Evolutionary conservation across 1,140 invertebrate species (phyloP).

Genomic region (Luehdorfia chinensis): DNA sequence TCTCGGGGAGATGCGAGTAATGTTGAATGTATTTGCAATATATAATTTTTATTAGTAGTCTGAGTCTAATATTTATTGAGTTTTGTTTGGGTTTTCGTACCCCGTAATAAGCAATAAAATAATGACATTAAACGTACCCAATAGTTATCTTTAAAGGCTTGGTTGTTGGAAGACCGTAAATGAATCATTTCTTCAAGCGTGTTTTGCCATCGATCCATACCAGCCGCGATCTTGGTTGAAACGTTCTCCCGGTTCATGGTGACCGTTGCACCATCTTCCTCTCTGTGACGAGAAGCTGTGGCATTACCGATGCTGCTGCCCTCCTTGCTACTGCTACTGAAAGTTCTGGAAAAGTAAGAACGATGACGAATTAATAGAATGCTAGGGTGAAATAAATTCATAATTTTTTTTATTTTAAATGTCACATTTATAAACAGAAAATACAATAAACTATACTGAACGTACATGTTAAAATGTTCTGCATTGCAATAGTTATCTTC

Average conservation of each 20-base stretch:
- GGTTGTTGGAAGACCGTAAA: slow-evolving; percentile 57
- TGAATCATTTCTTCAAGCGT: slow-evolving; percentile 70
- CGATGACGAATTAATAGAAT: slow-evolving; percentile 1
- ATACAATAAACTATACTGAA: no score
- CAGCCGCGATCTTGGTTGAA: slow-evolving; percentile 57
- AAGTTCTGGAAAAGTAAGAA: slow-evolving; percentile 39
- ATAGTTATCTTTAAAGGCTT: slow-evolving; percentile 66
- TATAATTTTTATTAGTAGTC: no score
- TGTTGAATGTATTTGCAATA: no score
- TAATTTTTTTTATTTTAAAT: no score
- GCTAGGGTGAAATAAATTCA: no score
- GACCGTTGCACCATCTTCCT: slow-evolving; percentile 29
- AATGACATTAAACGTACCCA: slow-evolving; percentile 60
- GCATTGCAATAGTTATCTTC: no score
- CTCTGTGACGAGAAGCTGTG: slow-evolving; percentile 16
- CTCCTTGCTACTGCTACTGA: slow-evolving; percentile 40
- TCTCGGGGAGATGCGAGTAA: no score
- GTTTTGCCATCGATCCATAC: slow-evolving; percentile 72
- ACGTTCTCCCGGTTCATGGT: slow-evolving; percentile 63
- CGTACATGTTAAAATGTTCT: no score
- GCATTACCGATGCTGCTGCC: slow-evolving; percentile 34
- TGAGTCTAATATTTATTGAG: no score
- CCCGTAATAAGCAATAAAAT: no score
- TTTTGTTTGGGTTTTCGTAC: no score
- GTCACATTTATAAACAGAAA: no score